A percentile compares a stretch with the other conserved stretches of the same genome.
These are phyloP conservation scores for Andrena dorsata DNA, from an alignment of 2,888 invertebrate genomes.

Conservation along the genomic window DNA sequence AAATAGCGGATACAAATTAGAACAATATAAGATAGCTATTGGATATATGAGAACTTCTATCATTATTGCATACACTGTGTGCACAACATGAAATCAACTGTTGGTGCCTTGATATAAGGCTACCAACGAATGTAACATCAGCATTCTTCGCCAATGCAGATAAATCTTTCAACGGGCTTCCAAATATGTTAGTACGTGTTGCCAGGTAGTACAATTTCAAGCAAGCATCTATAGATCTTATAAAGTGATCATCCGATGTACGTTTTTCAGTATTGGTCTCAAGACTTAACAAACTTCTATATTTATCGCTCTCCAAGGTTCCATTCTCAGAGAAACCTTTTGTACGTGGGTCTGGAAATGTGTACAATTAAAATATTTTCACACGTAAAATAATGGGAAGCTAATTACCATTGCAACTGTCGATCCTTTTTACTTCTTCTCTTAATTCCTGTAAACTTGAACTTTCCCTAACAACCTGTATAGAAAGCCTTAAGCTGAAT, in stretches of 20 bases:
- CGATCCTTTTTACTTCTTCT: constrained; percentile 81
- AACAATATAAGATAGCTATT: not conserved
- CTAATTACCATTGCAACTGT: constrained; percentile 75
- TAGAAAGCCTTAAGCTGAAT: constrained; percentile 88
- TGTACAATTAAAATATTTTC: not conserved
- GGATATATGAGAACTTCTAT: not conserved
- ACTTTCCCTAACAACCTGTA: constrained; percentile 85
- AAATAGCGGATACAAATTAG: too few relatives aligned
- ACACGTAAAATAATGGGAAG: not conserved
- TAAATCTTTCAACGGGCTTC: constrained; percentile 77
- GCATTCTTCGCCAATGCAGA: constrained; percentile 78
- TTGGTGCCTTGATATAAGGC: constrained; percentile 90
- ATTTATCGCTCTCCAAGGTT: constrained; percentile 81
- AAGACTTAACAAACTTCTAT: constrained; percentile 86
- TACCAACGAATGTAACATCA: constrained; percentile 86
- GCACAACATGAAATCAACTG: constrained; percentile 94
- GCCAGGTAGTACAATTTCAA: constrained; percentile 88
- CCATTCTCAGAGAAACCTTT: constrained; percentile 79
- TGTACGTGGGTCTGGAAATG: constrained; percentile 74
- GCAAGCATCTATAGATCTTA: constrained; percentile 88
- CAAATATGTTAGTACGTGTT: constrained; percentile 87
- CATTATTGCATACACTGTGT: constrained; percentile 85
- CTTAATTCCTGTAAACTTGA: constrained; percentile 83
- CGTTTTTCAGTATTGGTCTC: constrained; percentile 89
- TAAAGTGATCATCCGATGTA: constrained; percentile 90